A percentile compares a stretch with the other conserved stretches of the same genome.
Conservation (phyloP, 2,888 invertebrate species). For the Strigamia transsilvanica region DNA sequence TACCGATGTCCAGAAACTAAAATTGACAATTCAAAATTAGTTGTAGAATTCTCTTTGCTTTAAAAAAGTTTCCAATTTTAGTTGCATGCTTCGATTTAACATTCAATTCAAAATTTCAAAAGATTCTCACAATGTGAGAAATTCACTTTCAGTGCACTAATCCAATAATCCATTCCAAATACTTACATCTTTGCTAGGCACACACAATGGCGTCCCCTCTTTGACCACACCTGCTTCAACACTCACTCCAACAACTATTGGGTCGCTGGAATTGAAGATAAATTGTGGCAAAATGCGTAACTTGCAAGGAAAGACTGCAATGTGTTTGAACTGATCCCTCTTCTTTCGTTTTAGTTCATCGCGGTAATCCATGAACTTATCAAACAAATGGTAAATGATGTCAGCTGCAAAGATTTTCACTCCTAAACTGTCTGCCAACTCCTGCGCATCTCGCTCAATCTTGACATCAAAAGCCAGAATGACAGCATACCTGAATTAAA, state of each 20-base stretch:
- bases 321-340: constrained; percentile 92
- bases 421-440: constrained; percentile 90
- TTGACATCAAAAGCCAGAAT: constrained; percentile 99
- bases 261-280: constrained; percentile 98
- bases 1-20: constrained; percentile 91
- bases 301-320: constrained; percentile 99
- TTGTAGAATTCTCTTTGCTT: too few relatives aligned
- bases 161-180: too few relatives aligned
- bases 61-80: too few relatives aligned
- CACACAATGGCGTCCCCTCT: constrained; percentile 97
- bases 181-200: constrained; percentile 90
- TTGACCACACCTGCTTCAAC: constrained; percentile 94
- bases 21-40: constrained; percentile 59
- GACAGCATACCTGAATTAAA: constrained; percentile 80
- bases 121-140: too few relatives aligned
- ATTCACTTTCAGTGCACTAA: too few relatives aligned
- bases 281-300: constrained; percentile 81
- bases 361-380: constrained; percentile 91
- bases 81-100: too few relatives aligned
- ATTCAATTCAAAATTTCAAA: too few relatives aligned
- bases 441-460: constrained; percentile 97
- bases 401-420: constrained; percentile 96
- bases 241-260: constrained; percentile 95
- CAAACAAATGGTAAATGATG: constrained; percentile 99
- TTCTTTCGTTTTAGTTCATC: constrained; percentile 90